A percentile compares a stretch with the other conserved stretches of the same genome.
phyloP scores from a whole-genome alignment of 2,888 invertebrate genomes.

The Brachypalpus laphriformis region DNA sequence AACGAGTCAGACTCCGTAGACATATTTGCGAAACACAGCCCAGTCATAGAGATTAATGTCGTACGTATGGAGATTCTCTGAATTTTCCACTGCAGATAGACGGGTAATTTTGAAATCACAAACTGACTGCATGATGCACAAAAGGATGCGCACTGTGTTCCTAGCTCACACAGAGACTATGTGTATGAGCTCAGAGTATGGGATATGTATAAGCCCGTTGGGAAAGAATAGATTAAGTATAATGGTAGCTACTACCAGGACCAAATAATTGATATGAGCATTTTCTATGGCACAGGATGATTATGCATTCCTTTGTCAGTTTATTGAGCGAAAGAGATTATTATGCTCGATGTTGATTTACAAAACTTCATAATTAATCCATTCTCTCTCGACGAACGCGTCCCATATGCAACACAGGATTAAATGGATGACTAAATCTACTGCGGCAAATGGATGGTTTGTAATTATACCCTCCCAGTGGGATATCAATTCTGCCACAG shows the following conservation, averaged over 20 bases:
- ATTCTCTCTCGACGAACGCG: not conserved
- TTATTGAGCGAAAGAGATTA: not conserved
- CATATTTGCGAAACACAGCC: not conserved
- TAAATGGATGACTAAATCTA: not conserved
- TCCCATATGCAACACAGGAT: not conserved
- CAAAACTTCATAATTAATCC: conserved; percentile 11
- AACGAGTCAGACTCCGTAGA: not conserved
- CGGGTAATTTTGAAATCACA: conserved; percentile 15
- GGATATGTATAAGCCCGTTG: not conserved
- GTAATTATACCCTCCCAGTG: not conserved
- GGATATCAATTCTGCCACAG: no score
- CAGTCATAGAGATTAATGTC: conserved; percentile 12
- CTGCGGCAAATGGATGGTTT: not conserved
- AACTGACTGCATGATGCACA: not conserved
- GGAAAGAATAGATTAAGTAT: not conserved
- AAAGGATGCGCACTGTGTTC: not conserved
- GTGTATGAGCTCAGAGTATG: not conserved
- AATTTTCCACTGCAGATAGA: not conserved
- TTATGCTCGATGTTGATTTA: not conserved
- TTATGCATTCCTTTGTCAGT: not conserved
- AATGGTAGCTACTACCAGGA: not conserved
- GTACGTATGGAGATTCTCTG: conserved; percentile 6
- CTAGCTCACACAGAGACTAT: not conserved
- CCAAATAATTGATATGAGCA: conserved; percentile 11
- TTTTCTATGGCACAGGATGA: not conserved